phyloP scores from a whole-genome alignment of 2,888 invertebrate genomes.

The Papilio elwesi region DNA sequence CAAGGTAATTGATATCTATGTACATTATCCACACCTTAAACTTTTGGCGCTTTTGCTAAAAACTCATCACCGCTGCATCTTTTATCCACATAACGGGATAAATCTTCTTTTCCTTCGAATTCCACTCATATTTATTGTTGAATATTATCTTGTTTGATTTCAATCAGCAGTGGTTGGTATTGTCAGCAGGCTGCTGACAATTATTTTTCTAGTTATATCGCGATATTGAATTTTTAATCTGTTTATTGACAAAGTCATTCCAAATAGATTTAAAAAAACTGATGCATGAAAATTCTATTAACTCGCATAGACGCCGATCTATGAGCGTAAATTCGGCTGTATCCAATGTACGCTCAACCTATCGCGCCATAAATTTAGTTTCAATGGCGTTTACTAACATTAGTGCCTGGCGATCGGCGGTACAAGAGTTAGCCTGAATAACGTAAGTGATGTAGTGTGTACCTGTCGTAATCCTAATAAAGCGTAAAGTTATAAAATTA shows the following conservation, averaged over 20 bases:
- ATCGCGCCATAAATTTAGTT: slow-evolving; percentile 22
- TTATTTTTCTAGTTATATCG: too few species aligned
- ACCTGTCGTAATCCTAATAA: slow-evolving; percentile 2
- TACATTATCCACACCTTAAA: too few species aligned
- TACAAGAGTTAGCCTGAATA: slow-evolving; percentile 11
- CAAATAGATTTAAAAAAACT: neutral
- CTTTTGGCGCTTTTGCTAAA: too few species aligned
- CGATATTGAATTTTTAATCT: too few species aligned
- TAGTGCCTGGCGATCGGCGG: neutral
- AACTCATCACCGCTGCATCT: too few species aligned
- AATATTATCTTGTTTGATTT: too few species aligned
- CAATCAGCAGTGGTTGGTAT: too few species aligned
- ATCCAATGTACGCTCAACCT: slow-evolving; percentile 13
- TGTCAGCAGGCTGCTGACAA: too few species aligned
- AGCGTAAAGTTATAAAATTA: neutral
- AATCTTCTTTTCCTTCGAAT: too few species aligned
- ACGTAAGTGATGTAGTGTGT: slow-evolving; percentile 8
- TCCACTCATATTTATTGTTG: too few species aligned
- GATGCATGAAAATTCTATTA: slow-evolving; percentile 11
- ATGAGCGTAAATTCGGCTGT: slow-evolving; percentile 9
- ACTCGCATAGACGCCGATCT: slow-evolving; percentile 19
- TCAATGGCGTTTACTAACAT: slow-evolving; percentile 13
- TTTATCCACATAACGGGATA: too few species aligned
- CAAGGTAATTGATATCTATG: too few species aligned
- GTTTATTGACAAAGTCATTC: neutral